Conservation (phyloP, 2,797 vertebrate species). For the Bovichtus diacanthus region DNA sequence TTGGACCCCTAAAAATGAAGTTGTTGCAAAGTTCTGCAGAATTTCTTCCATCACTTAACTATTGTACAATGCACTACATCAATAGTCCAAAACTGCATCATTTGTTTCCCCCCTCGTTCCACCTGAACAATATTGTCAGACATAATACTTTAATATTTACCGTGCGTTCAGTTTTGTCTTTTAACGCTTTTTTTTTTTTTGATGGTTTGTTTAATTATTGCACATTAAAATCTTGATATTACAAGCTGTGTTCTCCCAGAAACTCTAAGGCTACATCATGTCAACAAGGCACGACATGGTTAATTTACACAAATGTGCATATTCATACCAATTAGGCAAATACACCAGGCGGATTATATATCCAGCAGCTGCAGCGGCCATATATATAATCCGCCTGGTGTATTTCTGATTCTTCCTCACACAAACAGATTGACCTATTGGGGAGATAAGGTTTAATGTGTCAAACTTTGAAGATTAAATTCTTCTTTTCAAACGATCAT, state of each 20-base stretch:
- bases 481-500: constrained; percentile 27
- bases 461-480: neutral
- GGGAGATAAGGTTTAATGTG: constrained; percentile 2
- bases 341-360: constrained; percentile 7
- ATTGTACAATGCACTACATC: neutral
- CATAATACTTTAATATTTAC: neutral
- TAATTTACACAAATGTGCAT: constrained; percentile 9
- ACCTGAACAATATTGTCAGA: neutral
- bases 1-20: neutral
- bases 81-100: neutral
- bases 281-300: neutral
- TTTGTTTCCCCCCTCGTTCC: neutral
- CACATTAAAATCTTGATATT: neutral
- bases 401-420: constrained; percentile 30
- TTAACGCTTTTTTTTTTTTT: neutral
- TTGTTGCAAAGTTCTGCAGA: constrained; percentile 3
- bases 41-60: neutral
- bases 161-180: neutral
- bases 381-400: too few relatives aligned
- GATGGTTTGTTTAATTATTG: neutral
- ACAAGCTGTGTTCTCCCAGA: neutral
- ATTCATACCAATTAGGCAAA: constrained; percentile 19
- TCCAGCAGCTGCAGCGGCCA: constrained; percentile 16
- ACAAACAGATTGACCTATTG: neutral
- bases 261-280: neutral